A percentile compares a stretch with the other conserved stretches of the same genome.
These are phyloP conservation scores for Drosophila neonasuta DNA, from an alignment of 2,888 invertebrate species.

Conservation along the genomic window DNA sequence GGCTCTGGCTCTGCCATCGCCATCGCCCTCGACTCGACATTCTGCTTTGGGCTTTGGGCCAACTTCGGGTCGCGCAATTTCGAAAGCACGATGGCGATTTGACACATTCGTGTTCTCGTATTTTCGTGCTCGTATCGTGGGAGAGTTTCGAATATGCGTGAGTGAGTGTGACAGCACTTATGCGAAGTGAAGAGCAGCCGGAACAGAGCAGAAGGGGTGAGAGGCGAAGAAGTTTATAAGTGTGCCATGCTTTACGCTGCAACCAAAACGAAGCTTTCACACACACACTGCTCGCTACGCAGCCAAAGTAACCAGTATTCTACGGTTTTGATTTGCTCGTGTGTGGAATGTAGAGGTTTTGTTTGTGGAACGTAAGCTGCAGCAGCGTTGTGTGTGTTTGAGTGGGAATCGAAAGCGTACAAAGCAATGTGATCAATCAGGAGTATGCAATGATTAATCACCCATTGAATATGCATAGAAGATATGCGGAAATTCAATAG, in stretches of 20 bases:
- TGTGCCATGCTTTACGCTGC: slow-evolving; percentile 57
- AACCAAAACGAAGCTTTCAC: slow-evolving; percentile 42
- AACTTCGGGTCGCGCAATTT: slow-evolving; percentile 33
- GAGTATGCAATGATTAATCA: neutral
- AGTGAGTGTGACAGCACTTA: neutral
- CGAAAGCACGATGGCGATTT: slow-evolving; percentile 42
- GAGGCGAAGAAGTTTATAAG: slow-evolving; percentile 40
- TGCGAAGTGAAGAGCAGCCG: neutral
- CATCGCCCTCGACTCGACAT: slow-evolving; percentile 21
- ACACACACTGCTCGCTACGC: slow-evolving; percentile 6
- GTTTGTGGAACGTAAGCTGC: slow-evolving; percentile 51
- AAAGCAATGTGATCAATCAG: slow-evolving; percentile 3
- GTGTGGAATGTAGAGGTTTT: slow-evolving; percentile 6
- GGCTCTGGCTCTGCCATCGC: neutral
- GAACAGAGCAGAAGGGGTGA: neutral
- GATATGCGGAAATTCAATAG: no score
- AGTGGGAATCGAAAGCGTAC: slow-evolving; percentile 2
- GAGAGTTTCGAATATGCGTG: slow-evolving; percentile 22
- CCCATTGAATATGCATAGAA: no score
- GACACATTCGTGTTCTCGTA: slow-evolving; percentile 21
- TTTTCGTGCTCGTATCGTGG: slow-evolving; percentile 1
- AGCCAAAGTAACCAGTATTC: slow-evolving; percentile 27
- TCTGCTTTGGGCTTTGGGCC: slow-evolving; percentile 28
- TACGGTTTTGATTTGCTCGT: slow-evolving; percentile 6
- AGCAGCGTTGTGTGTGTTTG: neutral